Evolutionary conservation across 2,888 invertebrate species (phyloP), one percentile per base, ranked within the genome.

Genomic region (Catocala fraxini): DNA sequence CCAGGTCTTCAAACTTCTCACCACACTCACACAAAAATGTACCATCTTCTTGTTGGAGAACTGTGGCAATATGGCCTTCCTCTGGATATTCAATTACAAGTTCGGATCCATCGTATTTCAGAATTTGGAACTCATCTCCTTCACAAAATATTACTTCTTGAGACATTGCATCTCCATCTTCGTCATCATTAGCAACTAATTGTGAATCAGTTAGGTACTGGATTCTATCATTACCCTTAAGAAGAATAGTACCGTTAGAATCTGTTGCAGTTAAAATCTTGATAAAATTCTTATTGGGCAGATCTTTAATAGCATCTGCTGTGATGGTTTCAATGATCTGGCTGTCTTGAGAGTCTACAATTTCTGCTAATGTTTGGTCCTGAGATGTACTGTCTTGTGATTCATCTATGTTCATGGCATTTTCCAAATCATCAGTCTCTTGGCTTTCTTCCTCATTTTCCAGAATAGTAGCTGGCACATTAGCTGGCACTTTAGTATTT

Each of bases 11-110:
- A 73, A 90, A 94, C 42, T 89, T 84, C 55, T 92, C 90, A 11
- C 94, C 94, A 54, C 94, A 94, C 6, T 92, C 93, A 75, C 94
- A 94, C 6, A 93, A 65, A 58, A 91, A 93, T 42, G 89, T 84
- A 0, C 92, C 91, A 73, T 93, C 91, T 45, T 90, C 90, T 71
- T 93, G 91, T 68, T 92, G 91, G 9, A 92, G 70, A 6, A 92
- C 89, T 3, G 91, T 90, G 25, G 92, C 86, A 46, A 92, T 88
- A 77, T 92, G 85, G 45, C 87, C 87, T 6, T 92, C 94, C 74
- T 93, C 93, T 3, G 91, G 87, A 80, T 94, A 94, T 71, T 94
- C 92, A 57, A 94, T 94, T 0, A 94, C 90, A 13, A 94, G 71
- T 68, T 94, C 93, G 0, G 90, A 89, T 0, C 90, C 93, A 66